Conservation (phyloP, 2,888 invertebrate species). For the Machimus rusticus region DNA sequence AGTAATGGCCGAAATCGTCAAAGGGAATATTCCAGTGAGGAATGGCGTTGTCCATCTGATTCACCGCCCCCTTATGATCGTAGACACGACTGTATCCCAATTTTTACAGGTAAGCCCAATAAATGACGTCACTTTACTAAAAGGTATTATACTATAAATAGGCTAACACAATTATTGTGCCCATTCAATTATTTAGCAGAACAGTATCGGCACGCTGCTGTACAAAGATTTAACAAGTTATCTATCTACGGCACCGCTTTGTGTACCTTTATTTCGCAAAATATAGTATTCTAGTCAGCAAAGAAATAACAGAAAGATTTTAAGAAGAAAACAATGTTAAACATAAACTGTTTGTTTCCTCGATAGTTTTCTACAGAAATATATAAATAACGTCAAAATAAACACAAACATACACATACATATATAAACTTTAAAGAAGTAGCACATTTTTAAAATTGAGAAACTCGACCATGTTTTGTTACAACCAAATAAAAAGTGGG, state of each 20-base stretch:
- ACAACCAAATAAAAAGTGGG: neutral
- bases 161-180: neutral
- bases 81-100: conserved; percentile 85
- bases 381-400: neutral
- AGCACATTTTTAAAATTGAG: neutral
- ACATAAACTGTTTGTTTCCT: neutral
- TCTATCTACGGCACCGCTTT: conserved; percentile 44
- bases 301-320: conserved; percentile 9
- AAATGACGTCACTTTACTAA: neutral
- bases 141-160: neutral
- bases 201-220: conserved; percentile 46
- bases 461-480: neutral
- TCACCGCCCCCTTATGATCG: conserved; percentile 88
- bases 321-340: neutral
- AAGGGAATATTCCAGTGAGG: conserved; percentile 88
- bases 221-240: conserved; percentile 31
- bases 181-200: conserved; percentile 32
- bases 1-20: conserved; percentile 86
- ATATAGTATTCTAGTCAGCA: conserved; percentile 7
- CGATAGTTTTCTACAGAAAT: neutral
- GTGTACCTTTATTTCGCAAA: conserved; percentile 29
- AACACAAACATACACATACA: neutral
- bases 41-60: conserved; percentile 95
- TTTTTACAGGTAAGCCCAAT: conserved; percentile 77
- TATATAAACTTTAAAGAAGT: neutral